Evolutionary conservation across 2,113 vertebrate species (phyloP).

Genomic region (Pao palembangensis): DNA sequence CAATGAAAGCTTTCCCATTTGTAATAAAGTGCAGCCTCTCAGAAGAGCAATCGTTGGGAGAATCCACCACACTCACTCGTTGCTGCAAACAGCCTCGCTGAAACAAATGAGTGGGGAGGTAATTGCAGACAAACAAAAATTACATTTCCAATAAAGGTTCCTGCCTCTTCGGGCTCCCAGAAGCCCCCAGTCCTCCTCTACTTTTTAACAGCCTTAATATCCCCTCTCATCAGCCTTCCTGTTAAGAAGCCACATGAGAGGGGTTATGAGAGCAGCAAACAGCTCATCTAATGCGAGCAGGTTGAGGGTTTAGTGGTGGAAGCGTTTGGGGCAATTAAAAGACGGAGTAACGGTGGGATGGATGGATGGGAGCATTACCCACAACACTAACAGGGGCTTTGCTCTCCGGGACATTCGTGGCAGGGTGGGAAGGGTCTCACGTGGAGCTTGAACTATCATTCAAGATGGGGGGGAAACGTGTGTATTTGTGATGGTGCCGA

Average conservation of each 20-base stretch:
- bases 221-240: constrained; percentile 69
- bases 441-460: no score
- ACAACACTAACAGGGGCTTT: constrained; percentile 26
- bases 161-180: constrained; percentile 66
- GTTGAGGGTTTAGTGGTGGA: constrained; percentile 51
- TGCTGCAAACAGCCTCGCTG: constrained; percentile 56
- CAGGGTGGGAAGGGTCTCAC: constrained; percentile 10
- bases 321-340: constrained; percentile 62
- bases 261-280: constrained; percentile 64
- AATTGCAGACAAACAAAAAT: constrained; percentile 81
- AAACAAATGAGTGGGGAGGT: constrained; percentile 77
- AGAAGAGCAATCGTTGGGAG: constrained; percentile 69
- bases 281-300: constrained; percentile 68
- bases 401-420: constrained; percentile 19
- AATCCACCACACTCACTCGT: constrained; percentile 41
- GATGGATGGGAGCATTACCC: constrained; percentile 43
- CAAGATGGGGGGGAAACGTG: background rate
- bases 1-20: constrained; percentile 76
- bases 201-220: constrained; percentile 75
- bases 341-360: constrained; percentile 32
- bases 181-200: constrained; percentile 68
- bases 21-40: constrained; percentile 73
- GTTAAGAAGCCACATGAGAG: constrained; percentile 65
- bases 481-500: no score
- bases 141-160: constrained; percentile 80